A percentile compares a stretch with the other conserved stretches of the same genome.
Evolutionary conservation across 2,113 vertebrate species (phyloP).

Genomic region (Tapirus terrestris): DNA sequence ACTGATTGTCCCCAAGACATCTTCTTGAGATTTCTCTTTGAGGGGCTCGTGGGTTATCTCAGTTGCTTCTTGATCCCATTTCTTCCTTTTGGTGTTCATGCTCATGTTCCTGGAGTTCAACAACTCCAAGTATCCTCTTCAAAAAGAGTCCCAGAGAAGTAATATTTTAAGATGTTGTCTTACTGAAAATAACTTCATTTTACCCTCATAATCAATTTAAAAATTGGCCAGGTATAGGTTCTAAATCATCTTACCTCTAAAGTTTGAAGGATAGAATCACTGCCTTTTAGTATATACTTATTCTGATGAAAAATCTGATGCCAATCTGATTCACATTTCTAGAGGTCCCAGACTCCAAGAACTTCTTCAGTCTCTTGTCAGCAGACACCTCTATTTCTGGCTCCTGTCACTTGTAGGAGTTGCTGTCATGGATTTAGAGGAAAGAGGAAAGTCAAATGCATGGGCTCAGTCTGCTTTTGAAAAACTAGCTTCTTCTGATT

Average conservation of each 20-base stretch:
- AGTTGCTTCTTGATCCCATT: neutral
- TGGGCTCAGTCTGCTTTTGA: neutral
- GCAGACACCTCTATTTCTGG: neutral
- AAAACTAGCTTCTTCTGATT: neutral
- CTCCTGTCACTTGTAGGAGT: neutral
- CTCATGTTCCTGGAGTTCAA: neutral
- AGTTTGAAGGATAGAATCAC: neutral
- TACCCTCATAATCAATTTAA: neutral
- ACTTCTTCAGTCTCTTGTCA: neutral
- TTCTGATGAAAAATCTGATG: slow-evolving; percentile 18
- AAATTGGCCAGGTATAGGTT: neutral
- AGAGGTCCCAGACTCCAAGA: neutral
- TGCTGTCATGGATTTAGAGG: neutral
- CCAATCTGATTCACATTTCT: neutral
- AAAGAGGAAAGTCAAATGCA: neutral
- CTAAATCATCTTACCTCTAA: neutral
- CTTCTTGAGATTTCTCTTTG: neutral
- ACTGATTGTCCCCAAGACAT: neutral
- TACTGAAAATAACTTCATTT: slow-evolving; percentile 19
- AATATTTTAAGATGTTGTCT: neutral
- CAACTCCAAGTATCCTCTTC: neutral
- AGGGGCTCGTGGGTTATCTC: neutral
- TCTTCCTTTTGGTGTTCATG: neutral
- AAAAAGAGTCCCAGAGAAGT: neutral
- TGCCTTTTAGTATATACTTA: neutral